Conservation (phyloP, 2,888 invertebrate species). For the Stegophylla sp. region DNA sequence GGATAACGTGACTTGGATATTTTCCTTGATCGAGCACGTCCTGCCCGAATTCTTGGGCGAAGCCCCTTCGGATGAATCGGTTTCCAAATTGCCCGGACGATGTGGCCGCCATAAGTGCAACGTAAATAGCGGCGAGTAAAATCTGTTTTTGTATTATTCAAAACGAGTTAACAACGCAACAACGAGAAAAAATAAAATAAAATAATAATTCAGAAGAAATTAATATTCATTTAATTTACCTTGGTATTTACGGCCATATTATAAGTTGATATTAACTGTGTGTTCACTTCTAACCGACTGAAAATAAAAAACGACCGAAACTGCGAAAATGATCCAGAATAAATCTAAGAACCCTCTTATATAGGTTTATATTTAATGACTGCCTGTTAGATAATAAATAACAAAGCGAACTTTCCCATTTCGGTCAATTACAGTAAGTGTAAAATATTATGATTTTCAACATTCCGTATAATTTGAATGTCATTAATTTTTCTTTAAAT, state of each 20-base stretch:
- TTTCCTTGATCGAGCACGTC: constrained; percentile 23
- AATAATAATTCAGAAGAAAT: no score
- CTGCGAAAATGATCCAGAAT: background rate
- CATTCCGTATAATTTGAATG: constrained; percentile 3
- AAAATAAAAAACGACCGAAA: background rate
- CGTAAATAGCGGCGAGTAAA: background rate
- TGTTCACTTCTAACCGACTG: background rate
- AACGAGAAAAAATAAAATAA: background rate
- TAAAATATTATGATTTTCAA: background rate
- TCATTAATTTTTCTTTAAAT: constrained; percentile 5
- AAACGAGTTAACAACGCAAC: background rate
- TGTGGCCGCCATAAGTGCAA: background rate
- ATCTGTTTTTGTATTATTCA: constrained; percentile 17
- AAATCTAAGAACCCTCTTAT: background rate
- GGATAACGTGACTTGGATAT: background rate
- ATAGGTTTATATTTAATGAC: background rate
- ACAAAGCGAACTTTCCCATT: constrained; percentile 31
- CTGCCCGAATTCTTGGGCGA: constrained; percentile 9
- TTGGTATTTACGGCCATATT: background rate
- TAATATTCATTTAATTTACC: background rate
- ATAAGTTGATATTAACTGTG: background rate
- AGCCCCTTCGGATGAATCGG: constrained; percentile 14
- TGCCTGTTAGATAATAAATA: background rate
- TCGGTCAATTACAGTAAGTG: constrained; percentile 15
- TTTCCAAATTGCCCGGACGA: background rate